A percentile compares a stretch with the other conserved stretches of the same genome.
Conservation (phyloP, 2,888 invertebrate species). For the Heliconius sara region DNA sequence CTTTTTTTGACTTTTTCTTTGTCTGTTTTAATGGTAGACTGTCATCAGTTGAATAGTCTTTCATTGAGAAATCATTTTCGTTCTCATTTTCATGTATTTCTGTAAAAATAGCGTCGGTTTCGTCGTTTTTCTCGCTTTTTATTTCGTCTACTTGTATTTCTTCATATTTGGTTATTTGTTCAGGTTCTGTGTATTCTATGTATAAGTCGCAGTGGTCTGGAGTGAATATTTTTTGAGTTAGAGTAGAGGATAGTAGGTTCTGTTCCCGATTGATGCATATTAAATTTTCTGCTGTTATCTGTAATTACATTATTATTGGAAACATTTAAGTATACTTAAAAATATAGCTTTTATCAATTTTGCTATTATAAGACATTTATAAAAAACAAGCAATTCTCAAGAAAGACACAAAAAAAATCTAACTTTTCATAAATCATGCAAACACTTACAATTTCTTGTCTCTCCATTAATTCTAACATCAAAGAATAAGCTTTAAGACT, state of each 20-base stretch:
- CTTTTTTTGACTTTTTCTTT: slow-evolving; percentile 49
- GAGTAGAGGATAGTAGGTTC: slow-evolving; percentile 53
- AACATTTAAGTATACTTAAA: background rate
- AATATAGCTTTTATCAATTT: background rate
- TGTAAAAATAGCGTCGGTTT: slow-evolving; percentile 32
- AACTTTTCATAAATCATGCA: background rate
- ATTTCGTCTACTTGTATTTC: slow-evolving; percentile 40
- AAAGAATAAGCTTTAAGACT: slow-evolving; percentile 58
- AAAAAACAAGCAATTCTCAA: too few species aligned
- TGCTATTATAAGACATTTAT: too few species aligned
- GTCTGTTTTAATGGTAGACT: slow-evolving; percentile 59
- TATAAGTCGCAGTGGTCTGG: slow-evolving; percentile 55
- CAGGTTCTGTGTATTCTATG: slow-evolving; percentile 48
- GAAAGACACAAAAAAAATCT: background rate
- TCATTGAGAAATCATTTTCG: slow-evolving; percentile 31
- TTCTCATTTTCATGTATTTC: slow-evolving; percentile 24
- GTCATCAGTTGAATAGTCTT: slow-evolving; percentile 63
- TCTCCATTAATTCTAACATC: slow-evolving; percentile 58
- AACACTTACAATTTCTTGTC: slow-evolving; percentile 60
- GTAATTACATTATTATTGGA: slow-evolving; percentile 47
- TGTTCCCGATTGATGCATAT: slow-evolving; percentile 59
- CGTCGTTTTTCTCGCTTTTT: slow-evolving; percentile 48
- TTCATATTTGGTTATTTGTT: slow-evolving; percentile 32
- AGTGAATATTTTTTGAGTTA: slow-evolving; percentile 50
- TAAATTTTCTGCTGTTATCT: slow-evolving; percentile 63